phyloP scores from a whole-genome alignment of 2,113 vertebrate species.

The Prunella himalayana region DNA sequence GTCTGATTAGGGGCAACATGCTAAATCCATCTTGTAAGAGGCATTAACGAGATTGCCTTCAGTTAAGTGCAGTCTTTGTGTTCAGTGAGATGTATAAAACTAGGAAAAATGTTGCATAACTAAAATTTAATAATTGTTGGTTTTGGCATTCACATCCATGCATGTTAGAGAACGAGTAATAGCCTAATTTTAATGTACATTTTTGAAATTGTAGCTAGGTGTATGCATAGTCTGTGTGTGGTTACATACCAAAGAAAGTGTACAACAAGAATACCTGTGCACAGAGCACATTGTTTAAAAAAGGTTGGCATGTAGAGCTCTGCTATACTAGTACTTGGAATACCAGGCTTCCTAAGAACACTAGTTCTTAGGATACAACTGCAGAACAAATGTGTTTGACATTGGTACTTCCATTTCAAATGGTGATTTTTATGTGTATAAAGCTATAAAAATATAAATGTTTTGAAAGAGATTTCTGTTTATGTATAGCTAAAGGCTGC shows the following conservation, averaged over 20 bases:
- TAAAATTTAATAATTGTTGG: not conserved
- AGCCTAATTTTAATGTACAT: not conserved
- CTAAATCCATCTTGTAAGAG: not conserved
- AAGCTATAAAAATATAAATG: not conserved
- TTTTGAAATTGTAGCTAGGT: not conserved
- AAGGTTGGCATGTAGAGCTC: not conserved
- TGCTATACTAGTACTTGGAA: not conserved
- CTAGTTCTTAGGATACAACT: not conserved
- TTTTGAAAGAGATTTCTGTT: not conserved
- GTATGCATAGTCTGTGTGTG: not conserved
- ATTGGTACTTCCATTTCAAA: not conserved
- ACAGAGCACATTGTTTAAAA: not conserved
- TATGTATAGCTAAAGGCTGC: not conserved
- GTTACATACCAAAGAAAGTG: not conserved
- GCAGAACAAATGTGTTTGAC: not conserved
- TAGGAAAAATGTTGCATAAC: not conserved
- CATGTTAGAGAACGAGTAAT: not conserved
- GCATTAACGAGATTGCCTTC: not conserved
- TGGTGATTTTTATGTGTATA: not conserved
- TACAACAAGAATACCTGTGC: accelerated
- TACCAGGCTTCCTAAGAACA: not conserved
- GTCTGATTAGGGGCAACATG: not conserved
- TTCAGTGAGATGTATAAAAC: not conserved
- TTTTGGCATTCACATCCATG: not conserved
- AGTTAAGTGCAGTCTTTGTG: not conserved